These are phyloP conservation scores for Chelon auratus DNA, from an alignment of 2,797 vertebrate genomes.

Conservation along the genomic window DNA sequence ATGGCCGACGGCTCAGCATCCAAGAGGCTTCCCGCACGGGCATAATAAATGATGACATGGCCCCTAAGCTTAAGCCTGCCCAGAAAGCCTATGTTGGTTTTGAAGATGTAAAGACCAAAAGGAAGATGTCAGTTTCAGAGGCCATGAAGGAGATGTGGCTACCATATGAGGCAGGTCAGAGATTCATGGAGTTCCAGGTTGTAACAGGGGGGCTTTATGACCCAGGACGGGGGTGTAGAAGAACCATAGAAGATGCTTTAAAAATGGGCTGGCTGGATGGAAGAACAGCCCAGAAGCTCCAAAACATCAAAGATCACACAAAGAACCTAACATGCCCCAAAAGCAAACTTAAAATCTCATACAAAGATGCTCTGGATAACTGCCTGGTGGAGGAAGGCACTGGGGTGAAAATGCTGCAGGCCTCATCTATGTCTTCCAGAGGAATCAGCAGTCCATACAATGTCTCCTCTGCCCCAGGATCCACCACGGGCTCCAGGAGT, in stretches of 20 bases:
- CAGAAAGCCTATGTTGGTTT: slow-evolving; percentile 95
- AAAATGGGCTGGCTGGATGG: slow-evolving; percentile 90
- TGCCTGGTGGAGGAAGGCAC: slow-evolving; percentile 93
- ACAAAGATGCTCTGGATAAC: slow-evolving; percentile 93
- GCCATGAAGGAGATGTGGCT: slow-evolving; percentile 96
- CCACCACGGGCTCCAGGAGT: slow-evolving; percentile 87
- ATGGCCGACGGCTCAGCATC: slow-evolving; percentile 87
- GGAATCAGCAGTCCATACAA: slow-evolving; percentile 97
- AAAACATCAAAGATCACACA: slow-evolving; percentile 87
- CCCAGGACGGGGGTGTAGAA: slow-evolving; percentile 88
- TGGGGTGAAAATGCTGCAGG: slow-evolving; percentile 92
- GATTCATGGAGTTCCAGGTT: slow-evolving; percentile 95
- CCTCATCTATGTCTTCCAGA: slow-evolving; percentile 90
- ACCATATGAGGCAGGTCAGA: slow-evolving; percentile 95
- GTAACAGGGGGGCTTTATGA: slow-evolving; percentile 94
- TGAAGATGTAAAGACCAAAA: slow-evolving; percentile 90
- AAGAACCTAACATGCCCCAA: slow-evolving; percentile 96
- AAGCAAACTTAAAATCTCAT: slow-evolving; percentile 96
- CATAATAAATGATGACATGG: slow-evolving; percentile 90
- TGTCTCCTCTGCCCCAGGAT: slow-evolving; percentile 89
- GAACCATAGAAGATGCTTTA: slow-evolving; percentile 90
- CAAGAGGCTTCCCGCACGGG: slow-evolving; percentile 89
- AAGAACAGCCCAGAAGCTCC: slow-evolving; percentile 89
- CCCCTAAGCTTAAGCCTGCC: slow-evolving; percentile 89
- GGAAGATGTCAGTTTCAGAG: slow-evolving; percentile 92